These are phyloP conservation scores for Lordiphosa collinella DNA, from an alignment of 1,140 invertebrate species.

Conservation along the genomic window DNA sequence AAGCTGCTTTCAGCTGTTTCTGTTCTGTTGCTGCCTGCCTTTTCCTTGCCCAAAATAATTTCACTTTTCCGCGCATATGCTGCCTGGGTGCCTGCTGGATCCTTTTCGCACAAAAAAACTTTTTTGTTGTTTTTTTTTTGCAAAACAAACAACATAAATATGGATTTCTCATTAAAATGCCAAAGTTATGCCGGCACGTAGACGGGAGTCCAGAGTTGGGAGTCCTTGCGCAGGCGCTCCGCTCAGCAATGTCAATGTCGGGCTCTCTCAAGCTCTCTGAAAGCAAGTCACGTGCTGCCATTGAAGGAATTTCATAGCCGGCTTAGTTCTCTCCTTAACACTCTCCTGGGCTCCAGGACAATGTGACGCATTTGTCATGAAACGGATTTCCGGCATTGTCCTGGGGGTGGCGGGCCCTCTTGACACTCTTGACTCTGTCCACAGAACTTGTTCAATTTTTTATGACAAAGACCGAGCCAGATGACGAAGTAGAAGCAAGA, in stretches of 20 bases:
- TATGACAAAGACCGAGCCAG: slow-evolving; percentile 45
- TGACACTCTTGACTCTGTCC: slow-evolving; percentile 57
- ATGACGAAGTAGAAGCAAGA: slow-evolving; percentile 4
- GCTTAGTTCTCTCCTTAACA: slow-evolving; percentile 52
- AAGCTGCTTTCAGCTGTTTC: not conserved
- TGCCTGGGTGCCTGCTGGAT: slow-evolving; percentile 23
- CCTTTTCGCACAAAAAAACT: slow-evolving; percentile 30
- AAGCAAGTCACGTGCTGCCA: slow-evolving; percentile 66
- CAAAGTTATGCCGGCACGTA: slow-evolving; percentile 61
- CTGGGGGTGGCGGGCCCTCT: slow-evolving; percentile 5
- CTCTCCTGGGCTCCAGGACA: slow-evolving; percentile 40
- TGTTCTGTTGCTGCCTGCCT: not conserved
- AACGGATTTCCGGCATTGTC: slow-evolving; percentile 75
- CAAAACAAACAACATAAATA: slow-evolving; percentile 78
- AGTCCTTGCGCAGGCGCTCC: slow-evolving; percentile 32
- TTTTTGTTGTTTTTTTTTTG: slow-evolving; percentile 32
- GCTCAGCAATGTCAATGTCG: slow-evolving; percentile 61
- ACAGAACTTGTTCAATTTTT: slow-evolving; percentile 69
- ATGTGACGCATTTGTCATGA: slow-evolving; percentile 75
- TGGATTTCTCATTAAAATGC: slow-evolving; percentile 77
- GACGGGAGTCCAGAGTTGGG: slow-evolving; percentile 1
- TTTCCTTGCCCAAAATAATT: slow-evolving; percentile 50
- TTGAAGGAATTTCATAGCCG: slow-evolving; percentile 76
- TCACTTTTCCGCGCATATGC: slow-evolving; percentile 73
- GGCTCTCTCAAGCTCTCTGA: slow-evolving; percentile 8